Base-by-base conservation (phyloP, 2,797 vertebrate species). In the Vultur gryphus region DNA sequence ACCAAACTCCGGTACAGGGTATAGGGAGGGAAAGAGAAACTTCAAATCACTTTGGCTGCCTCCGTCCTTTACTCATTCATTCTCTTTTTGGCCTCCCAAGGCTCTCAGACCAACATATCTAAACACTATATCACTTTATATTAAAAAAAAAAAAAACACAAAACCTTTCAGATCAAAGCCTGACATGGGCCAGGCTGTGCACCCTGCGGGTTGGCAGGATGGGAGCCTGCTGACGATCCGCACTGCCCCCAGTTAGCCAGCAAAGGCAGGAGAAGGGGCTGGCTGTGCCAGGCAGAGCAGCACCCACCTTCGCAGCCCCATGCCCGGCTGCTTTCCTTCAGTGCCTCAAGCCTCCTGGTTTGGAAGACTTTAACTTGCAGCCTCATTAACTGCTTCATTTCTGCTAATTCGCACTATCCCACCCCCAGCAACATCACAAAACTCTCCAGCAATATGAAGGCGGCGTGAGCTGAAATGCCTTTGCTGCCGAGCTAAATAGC, bases 311-410 rank as follows among this genome's bases (percentile, higher is more conserved):
- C 19, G 4, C 61, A 91, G 77, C 58, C 67, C 35, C 26, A n/a
- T 2, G 0, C 55, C 72, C 2, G 0, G 33, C 73, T 57, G 55
- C 44, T 86, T 49, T 64, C 55, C 52, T 76, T 43, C 0, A 0
- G 31, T 58, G 66, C 48, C 54, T 70, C 48, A 49, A 28, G 43
- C 37, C 33, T 52, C 31, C 54, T 65, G 58, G n/a, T 69, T 84
- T 64, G 76, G 80, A 86, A 81, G 44, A 59, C 28, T 90, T 85
- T 43, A 69, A 82, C 59, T 70, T 66, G 55, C 67, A 85, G 76
- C 65, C 52, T 79, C 16, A 1, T 90, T 90, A 71, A 64, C 76
- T 71, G 82, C 78, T 93, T 91, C 52, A 44, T 67, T 88, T 78
- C 89, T 94, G 75, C 37, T 91, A 23, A 80, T 90, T 90, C 88